phyloP scores from a whole-genome alignment of 2,113 vertebrate genomes.

The Heloderma charlesbogerti region DNA sequence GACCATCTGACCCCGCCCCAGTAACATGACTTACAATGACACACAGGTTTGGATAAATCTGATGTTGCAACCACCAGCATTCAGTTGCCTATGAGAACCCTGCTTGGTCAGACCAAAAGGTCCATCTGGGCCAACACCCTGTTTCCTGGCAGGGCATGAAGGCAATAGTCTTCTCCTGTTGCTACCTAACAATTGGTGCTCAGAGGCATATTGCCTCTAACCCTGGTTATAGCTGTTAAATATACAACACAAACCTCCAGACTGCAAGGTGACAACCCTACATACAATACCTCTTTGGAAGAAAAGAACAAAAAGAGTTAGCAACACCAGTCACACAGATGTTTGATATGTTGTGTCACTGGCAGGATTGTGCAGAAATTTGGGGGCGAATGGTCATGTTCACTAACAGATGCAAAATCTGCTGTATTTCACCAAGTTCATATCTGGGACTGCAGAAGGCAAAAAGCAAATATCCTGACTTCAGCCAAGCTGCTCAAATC shows the following conservation, averaged over 20 bases:
- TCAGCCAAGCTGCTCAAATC: slow-evolving; percentile 20
- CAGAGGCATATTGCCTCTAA: too few relatives aligned
- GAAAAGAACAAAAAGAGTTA: not conserved
- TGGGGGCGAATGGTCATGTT: not conserved
- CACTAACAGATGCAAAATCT: not conserved
- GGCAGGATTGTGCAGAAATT: not conserved
- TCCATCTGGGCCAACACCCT: too few relatives aligned
- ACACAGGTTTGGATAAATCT: too few relatives aligned
- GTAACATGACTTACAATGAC: too few relatives aligned
- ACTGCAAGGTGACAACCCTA: not conserved
- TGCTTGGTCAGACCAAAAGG: too few relatives aligned
- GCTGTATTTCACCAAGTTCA: not conserved
- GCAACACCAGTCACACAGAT: too few relatives aligned
- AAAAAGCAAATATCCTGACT: slow-evolving; percentile 18
- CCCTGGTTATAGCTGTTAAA: not conserved
- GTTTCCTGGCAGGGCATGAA: too few relatives aligned
- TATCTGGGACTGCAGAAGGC: not conserved
- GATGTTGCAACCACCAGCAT: too few relatives aligned
- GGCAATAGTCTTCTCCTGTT: too few relatives aligned
- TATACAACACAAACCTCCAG: not conserved
- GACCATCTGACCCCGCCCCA: too few relatives aligned
- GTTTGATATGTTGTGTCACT: not conserved
- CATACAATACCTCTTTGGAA: not conserved
- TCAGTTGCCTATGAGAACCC: too few relatives aligned
- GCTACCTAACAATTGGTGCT: too few relatives aligned